Evolutionary conservation across 2,797 vertebrate species (phyloP).

Genomic region (Rhadinocentrus ornatus): DNA sequence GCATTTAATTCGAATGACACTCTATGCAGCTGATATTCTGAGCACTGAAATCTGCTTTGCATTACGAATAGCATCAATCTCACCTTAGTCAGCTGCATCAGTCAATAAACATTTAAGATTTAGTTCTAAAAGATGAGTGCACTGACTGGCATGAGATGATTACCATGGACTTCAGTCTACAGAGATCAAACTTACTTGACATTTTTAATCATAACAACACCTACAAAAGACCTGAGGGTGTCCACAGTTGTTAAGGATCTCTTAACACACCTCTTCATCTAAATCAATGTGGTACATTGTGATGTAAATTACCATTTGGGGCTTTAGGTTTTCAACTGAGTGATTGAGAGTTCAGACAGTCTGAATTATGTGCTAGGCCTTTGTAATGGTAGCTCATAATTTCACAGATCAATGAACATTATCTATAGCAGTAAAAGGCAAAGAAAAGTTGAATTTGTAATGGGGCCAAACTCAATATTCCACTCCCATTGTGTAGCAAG

Average conservation of each 20-base stretch:
- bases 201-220: conserved; percentile 66
- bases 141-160: conserved; percentile 39
- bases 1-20: conserved; percentile 41
- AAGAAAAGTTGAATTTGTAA: conserved; percentile 74
- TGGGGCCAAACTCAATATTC: conserved; percentile 80
- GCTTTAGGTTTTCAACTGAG: conserved; percentile 68
- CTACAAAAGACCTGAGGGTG: conserved; percentile 50
- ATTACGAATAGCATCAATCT: conserved; percentile 36
- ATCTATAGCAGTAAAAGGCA: conserved; percentile 70
- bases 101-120: conserved; percentile 61
- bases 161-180: conserved; percentile 28
- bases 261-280: conserved; percentile 68
- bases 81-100: conserved; percentile 37
- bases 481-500: conserved; percentile 74
- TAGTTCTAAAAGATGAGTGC: conserved; percentile 35
- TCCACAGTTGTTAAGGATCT: conserved; percentile 66
- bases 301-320: conserved; percentile 74
- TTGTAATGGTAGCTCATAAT: conserved; percentile 82
- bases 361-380: conserved; percentile 72
- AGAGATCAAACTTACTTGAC: conserved; percentile 46
- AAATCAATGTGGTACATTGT: conserved; percentile 73
- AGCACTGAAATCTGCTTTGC: conserved; percentile 34
- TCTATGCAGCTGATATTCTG: conserved; percentile 46
- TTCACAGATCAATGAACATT: conserved; percentile 85
- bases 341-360: conserved; percentile 75